Conservation (phyloP, 2,113 vertebrate species). For the Cinclus mexicanus region DNA sequence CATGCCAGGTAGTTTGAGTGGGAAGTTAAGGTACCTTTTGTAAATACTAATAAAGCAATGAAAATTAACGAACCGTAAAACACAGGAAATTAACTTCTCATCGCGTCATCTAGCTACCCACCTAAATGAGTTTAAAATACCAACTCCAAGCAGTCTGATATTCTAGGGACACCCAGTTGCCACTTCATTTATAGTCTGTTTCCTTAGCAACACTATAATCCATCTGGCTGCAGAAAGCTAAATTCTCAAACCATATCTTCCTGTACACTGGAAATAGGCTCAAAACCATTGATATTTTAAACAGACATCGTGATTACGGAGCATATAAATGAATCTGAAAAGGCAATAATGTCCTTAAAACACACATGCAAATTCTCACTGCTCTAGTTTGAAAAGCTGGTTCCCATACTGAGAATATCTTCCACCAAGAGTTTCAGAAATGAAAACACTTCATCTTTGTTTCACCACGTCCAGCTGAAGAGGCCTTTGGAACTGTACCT, state of each 20-base stretch:
- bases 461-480: neutral
- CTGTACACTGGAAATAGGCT: conserved; percentile 42
- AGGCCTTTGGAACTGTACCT: neutral
- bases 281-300: conserved; percentile 61
- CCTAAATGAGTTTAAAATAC: conserved; percentile 62
- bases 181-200: conserved; percentile 70
- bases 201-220: conserved; percentile 70
- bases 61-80: conserved; percentile 38
- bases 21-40: neutral
- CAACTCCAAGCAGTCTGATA: conserved; percentile 55
- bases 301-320: conserved; percentile 32
- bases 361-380: neutral
- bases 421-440: neutral
- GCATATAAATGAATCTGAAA: neutral
- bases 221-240: conserved; percentile 61
- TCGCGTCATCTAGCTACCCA: conserved; percentile 33
- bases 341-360: conserved; percentile 2
- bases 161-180: conserved; percentile 63
- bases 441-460: neutral
- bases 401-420: neutral
- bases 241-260: conserved; percentile 67
- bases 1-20: neutral
- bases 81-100: conserved; percentile 43
- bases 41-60: conserved; percentile 44
- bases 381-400: neutral